Evolutionary conservation across 1,140 invertebrate genomes (phyloP).

Genomic region (Brachystomella parvula): DNA sequence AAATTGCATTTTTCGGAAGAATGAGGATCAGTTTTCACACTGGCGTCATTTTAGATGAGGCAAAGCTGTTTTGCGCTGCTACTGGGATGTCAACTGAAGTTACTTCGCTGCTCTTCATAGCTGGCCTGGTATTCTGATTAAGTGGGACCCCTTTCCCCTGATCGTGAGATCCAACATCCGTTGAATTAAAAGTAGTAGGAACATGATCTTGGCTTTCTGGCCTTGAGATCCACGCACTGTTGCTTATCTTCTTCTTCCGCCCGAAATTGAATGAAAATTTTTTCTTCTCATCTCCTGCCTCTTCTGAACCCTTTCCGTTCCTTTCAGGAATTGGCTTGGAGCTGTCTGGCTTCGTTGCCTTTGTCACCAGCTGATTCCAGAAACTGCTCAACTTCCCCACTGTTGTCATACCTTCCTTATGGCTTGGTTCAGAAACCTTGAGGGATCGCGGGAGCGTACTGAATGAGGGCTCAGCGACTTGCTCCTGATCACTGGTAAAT

Average conservation of each 20-base stretch:
- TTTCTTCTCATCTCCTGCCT: not conserved
- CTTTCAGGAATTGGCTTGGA: not conserved
- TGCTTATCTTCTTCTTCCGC: conserved; percentile 9
- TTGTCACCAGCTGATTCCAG: conserved; percentile 7
- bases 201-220: not conserved
- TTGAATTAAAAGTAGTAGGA: too few relatives aligned
- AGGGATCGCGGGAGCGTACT: conserved; percentile 1
- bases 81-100: too few relatives aligned
- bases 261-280: conserved; percentile 8
- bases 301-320: not conserved
- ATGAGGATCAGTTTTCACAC: too few relatives aligned
- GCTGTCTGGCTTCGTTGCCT: not conserved
- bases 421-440: not conserved
- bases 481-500: not conserved
- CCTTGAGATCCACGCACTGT: not conserved
- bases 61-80: too few relatives aligned
- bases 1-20: too few relatives aligned
- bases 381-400: conserved; percentile 1
- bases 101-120: too few relatives aligned
- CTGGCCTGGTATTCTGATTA: too few relatives aligned
- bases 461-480: not conserved
- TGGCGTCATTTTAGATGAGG: not conserved
- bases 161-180: too few relatives aligned
- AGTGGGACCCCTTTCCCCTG: too few relatives aligned
- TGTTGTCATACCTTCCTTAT: not conserved